phyloP scores from a whole-genome alignment of 2,888 invertebrate species.

The Phortica magna region DNA sequence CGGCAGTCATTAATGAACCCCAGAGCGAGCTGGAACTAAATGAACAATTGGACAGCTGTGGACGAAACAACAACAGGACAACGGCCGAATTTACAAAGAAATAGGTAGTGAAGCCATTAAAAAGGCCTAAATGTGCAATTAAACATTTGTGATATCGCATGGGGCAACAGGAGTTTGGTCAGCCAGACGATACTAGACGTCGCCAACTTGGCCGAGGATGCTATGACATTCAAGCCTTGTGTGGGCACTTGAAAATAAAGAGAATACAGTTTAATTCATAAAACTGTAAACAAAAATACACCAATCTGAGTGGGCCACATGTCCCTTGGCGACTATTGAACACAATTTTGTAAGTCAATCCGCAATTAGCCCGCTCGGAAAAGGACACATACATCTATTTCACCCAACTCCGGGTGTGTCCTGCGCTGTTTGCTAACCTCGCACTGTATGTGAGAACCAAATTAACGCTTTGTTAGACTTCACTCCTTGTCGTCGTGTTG shows the following conservation, averaged over 20 bases:
- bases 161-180: slow-evolving; percentile 17
- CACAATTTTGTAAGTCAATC: background rate
- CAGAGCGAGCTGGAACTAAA: slow-evolving; percentile 42
- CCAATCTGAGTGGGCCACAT: background rate
- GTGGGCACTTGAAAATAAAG: background rate
- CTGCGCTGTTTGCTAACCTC: too few relatives aligned
- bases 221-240: background rate
- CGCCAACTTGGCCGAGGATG: background rate
- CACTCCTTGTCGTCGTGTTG: too few relatives aligned
- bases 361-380: too few relatives aligned
- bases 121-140: slow-evolving; percentile 75
- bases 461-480: too few relatives aligned
- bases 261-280: background rate
- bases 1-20: slow-evolving; percentile 68
- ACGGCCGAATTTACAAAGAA: slow-evolving; percentile 6
- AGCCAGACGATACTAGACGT: background rate
- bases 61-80: background rate
- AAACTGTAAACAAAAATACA: slow-evolving; percentile 12
- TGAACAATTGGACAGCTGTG: slow-evolving; percentile 38
- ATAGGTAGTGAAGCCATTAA: slow-evolving; percentile 66
- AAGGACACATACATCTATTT: too few relatives aligned
- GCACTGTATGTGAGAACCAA: too few relatives aligned
- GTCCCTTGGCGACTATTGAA: slow-evolving; percentile 19
- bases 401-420: too few relatives aligned
- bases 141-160: slow-evolving; percentile 63